Evolutionary conservation across 2,113 vertebrate species (phyloP), one percentile per base, ranked within the genome.

Genomic region (Probosciger aterrimus): DNA sequence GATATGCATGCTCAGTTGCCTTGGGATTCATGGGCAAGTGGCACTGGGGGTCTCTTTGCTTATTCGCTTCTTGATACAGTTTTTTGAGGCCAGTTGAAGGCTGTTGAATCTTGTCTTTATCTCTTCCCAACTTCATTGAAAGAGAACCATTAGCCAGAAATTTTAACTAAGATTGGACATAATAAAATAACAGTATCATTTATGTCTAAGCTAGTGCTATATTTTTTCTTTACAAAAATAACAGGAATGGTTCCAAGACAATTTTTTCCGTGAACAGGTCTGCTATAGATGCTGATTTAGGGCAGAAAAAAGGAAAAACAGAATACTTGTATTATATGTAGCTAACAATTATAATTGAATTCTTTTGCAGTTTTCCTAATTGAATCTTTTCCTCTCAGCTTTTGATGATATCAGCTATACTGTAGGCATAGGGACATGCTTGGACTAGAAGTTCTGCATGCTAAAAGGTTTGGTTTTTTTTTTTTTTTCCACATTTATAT

Each of bases 11-110:
- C 43, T 95, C 96, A 1, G 96, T 97, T 18, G 98, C 97, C 91
- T 94, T 98, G 41, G 99, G 99, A 44, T 83, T 98, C 55, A 94
- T 96, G 69, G 98, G 97, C 52, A 99, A 97, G 60, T 97, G 97
- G 89, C 99, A 99, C 22, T 98, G 97, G 43, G 98, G 86, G 18
- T 93, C 95, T 81, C 90, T 97, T 8, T 91, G 92, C 44, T 95
- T 91, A 25, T 88, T 88, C 65, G 63, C 73, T 79, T 97, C 97
- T 93, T 94, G 78, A n/a, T 98, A 96, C 28, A 94, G 96, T 74
- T 97, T 98, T 93, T 98, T 98, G 55, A 98, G 90, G 60, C 96
- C 98, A 74, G 82, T 82, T 82, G 98, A 97, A 88, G 97, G 96
- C 52, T 97, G 96, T 15, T 97, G 96, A 59, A 97, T 91, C 82